Evolutionary conservation across 2,797 vertebrate species (phyloP), one percentile per base, ranked within the genome.

Genomic region (Onychomys leucogaster): DNA sequence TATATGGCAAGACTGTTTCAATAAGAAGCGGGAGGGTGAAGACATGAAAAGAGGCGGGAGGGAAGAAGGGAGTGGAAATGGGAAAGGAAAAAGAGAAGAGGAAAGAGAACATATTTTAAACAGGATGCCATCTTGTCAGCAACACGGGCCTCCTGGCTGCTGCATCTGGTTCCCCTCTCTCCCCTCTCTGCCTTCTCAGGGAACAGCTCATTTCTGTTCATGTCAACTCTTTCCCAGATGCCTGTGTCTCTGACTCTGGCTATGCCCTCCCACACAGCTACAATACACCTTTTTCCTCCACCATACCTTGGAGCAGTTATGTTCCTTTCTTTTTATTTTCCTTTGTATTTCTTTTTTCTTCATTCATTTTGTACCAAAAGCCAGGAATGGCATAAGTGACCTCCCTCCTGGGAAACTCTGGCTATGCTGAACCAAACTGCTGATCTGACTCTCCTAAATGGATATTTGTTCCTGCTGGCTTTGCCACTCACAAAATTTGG

Each of bases 21-120:
- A n/a, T 19, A 23, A 12, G 21, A 9, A 14, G 12, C 6, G 55
- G 19, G 2, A 1, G 11, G 0, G 8, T 8, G n/a, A n/a, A 43
- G 21, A 41, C 37, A 43, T 3, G 5, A 14, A 17, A 43, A 17
- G n/a, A 32, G 57, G 25, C 14, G 46, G 63, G 41, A 65, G 7
- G 3, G 14, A 65, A 14, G 11, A 19, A 19, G 9, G 65, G 32
- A 37, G 21, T 34, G 13, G 16, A n/a, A 14, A 0, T 14, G 61
- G 21, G 13, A 12, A 69, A 37, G 46, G 23, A 52, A 52, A n/a
- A 27, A n/a, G 6, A 14, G 46, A 52, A 71, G 65, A 52, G 21
- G 46, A 27, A 67, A 55, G 13, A 23, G 46, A 89, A 85, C 8
- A n/a, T n/a, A 12, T 80, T 92, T 92, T 80, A 95, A 92, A 82